Percentiles rank a stretch among this genome's conserved stretches.
These are phyloP conservation scores for Mastomys coucha DNA, from an alignment of 2,113 vertebrate genomes.

Conservation along the genomic window DNA sequence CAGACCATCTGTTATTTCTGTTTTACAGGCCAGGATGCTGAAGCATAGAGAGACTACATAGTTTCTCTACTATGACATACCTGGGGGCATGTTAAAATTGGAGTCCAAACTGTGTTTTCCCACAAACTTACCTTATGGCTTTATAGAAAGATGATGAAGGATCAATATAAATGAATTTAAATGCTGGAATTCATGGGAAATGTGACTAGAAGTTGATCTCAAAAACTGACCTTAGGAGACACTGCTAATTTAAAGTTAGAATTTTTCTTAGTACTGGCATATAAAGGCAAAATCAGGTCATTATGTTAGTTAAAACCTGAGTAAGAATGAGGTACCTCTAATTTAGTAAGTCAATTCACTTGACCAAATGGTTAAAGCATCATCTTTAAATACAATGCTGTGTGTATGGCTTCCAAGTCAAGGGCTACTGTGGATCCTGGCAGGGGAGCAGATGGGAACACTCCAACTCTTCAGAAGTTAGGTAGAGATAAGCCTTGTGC, in stretches of 20 bases:
- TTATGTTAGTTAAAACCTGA: conserved; percentile 15
- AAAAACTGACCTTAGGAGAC: neutral
- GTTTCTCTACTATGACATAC: neutral
- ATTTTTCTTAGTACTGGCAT: conserved; percentile 15
- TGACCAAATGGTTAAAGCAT: neutral
- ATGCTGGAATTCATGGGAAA: neutral
- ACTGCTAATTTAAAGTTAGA: conserved; percentile 14
- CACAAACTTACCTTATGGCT: neutral
- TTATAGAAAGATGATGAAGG: neutral
- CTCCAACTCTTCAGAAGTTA: neutral
- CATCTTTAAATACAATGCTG: neutral
- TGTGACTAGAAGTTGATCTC: neutral
- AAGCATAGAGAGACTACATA: neutral
- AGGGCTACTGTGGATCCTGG: neutral
- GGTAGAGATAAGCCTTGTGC: neutral
- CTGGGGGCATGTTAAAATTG: neutral
- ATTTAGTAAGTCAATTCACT: conserved; percentile 54
- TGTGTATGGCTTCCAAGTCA: neutral
- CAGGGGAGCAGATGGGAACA: neutral
- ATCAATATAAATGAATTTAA: neutral
- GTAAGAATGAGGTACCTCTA: neutral
- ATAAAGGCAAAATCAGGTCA: conserved; percentile 22
- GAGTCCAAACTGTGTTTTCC: neutral
- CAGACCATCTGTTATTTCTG: neutral
- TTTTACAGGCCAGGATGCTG: neutral